Evolutionary conservation across 2,797 vertebrate species (phyloP), one percentile per base, ranked within the genome.

Genomic region (Falco columbarius): DNA sequence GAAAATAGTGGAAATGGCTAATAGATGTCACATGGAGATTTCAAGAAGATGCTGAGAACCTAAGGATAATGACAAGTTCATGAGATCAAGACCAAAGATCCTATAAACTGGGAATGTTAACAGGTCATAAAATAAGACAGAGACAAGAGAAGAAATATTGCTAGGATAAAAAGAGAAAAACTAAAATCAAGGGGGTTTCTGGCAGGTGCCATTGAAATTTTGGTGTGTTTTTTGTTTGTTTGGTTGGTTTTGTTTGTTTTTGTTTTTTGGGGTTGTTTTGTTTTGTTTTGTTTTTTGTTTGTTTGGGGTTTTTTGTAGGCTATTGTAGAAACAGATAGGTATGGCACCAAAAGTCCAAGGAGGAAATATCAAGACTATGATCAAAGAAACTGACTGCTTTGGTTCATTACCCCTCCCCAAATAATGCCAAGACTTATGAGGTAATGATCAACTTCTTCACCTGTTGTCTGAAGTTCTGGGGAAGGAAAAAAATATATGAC

Each of bases 61-160:
- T 67, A 20, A 30, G 18, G 26, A 34, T 47, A 20, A 59, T 0
- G 0, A 58, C 9, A 90, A 42, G 16, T 14, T 20, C 0, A 0
- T 55, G 14, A 81, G 36, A 16, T 14, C 49, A 86, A 67, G 32
- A 80, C 14, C 0, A 2, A 87, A 55, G 21, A 61, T 5, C 12
- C 30, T 49, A 63, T 44, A 73, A 58, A 66, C 0, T 5, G 5
- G 7, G 15, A 87, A 49, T 26, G 10, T 19, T 6, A 93, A n/a
- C 12, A 59, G 52, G 8, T 54, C 26, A 51, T n/a, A 27, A 77
- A 51, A 77, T 26, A 56, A 44, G 30, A 44, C 15, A 63, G 24
- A 55, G 21, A 63, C 66, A 8, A 79, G 5, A 30, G 26, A 74
- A 81, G 30, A 77, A 77, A 54, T 2, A 21, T 18, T 68, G 14